A percentile compares a stretch with the other conserved stretches of the same genome.
These are phyloP conservation scores for Ochotona princeps DNA, from an alignment of 2,113 vertebrate genomes.

Conservation along the genomic window DNA sequence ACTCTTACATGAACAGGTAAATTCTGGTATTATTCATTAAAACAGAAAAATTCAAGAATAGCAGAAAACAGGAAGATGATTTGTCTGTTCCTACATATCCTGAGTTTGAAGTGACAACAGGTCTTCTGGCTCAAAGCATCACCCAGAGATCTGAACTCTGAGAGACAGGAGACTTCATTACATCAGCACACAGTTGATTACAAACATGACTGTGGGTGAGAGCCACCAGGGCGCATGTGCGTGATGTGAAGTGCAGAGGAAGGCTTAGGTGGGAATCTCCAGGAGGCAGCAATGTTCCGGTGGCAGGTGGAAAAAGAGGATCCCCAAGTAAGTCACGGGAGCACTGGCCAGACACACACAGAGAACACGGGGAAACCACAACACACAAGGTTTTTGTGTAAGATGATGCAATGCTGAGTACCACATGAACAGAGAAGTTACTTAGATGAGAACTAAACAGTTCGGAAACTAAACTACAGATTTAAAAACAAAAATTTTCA, in stretches of 20 bases:
- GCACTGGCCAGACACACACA: background rate
- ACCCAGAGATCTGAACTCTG: background rate
- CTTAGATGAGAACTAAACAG: background rate
- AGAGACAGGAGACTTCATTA: background rate
- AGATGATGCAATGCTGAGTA: background rate
- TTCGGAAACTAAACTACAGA: background rate
- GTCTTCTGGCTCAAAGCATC: background rate
- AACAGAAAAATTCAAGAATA: conserved; percentile 20
- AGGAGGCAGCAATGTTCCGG: background rate
- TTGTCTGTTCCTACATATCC: background rate
- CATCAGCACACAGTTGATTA: background rate
- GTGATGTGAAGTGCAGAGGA: background rate
- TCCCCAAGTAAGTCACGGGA: background rate
- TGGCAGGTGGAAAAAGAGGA: background rate
- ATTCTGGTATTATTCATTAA: background rate
- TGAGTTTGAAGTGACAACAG: background rate
- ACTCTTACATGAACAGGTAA: background rate
- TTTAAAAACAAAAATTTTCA: background rate
- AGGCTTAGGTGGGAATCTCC: background rate
- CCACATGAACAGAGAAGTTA: background rate
- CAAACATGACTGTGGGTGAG: background rate
- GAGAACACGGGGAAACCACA: background rate
- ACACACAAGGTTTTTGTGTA: background rate
- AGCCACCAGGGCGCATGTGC: background rate
- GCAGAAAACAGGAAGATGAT: background rate